Percentiles rank a stretch among this genome's conserved stretches.
Evolutionary conservation across 1,140 invertebrate genomes (phyloP).

Genomic region (Platyura marginata): DNA sequence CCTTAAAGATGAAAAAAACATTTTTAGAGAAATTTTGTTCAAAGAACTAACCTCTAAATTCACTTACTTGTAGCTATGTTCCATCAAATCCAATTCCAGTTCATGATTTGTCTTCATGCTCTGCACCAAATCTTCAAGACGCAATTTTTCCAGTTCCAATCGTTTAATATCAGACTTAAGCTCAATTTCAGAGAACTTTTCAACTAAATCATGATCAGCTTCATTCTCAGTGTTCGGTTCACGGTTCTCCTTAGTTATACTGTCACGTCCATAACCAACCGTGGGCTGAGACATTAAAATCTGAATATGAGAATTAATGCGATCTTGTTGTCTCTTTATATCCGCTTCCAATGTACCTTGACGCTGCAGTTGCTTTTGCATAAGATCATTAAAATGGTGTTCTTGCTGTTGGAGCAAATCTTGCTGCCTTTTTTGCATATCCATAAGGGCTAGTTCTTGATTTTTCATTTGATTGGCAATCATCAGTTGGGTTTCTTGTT

Average conservation of each 20-base stretch:
- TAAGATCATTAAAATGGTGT: constrained; percentile 24
- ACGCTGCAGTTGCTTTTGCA: constrained; percentile 27
- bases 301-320: constrained; percentile 31
- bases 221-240: background rate
- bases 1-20: constrained; percentile 9
- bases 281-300: constrained; percentile 24
- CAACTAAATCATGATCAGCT: constrained; percentile 6
- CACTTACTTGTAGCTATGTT: constrained; percentile 28
- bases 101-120: constrained; percentile 23
- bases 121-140: constrained; percentile 19
- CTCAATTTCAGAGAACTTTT: constrained; percentile 7
- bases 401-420: constrained; percentile 25
- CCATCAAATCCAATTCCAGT: constrained; percentile 29
- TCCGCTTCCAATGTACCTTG: constrained; percentile 29
- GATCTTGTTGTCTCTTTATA: constrained; percentile 28
- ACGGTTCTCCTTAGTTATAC: background rate
- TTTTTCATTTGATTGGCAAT: constrained; percentile 30
- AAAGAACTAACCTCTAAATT: background rate
- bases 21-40: background rate
- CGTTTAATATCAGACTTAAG: constrained; percentile 21
- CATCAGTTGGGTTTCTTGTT: constrained; percentile 28
- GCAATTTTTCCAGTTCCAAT: constrained; percentile 24
- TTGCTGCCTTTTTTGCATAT: constrained; percentile 28
- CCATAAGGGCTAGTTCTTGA: constrained; percentile 26
- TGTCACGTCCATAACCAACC: background rate